Evolutionary conservation across 2,113 vertebrate genomes (phyloP).

Genomic region (Melanocharis versteri): DNA sequence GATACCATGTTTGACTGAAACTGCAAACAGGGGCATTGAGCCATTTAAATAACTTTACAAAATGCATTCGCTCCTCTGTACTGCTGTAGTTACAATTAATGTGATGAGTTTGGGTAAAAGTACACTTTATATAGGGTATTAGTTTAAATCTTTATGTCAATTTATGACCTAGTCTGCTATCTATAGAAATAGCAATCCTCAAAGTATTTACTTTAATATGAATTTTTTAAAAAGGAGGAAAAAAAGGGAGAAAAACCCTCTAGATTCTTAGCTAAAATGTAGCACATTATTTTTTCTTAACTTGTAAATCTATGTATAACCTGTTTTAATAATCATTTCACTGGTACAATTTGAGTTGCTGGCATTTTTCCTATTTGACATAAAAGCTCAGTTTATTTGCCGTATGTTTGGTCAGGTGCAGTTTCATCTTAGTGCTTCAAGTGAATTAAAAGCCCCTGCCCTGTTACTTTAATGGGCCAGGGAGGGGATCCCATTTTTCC

Average conservation of each 20-base stretch:
- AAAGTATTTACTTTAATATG: neutral
- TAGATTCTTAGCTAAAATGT: neutral
- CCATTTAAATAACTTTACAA: neutral
- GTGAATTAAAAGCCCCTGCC: neutral
- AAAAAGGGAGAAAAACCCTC: no score
- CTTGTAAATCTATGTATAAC: neutral
- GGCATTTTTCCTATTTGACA: neutral
- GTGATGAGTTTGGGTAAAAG: neutral
- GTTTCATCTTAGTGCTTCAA: neutral
- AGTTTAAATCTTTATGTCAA: neutral
- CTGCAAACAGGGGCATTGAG: neutral
- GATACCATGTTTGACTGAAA: neutral
- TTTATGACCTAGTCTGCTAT: neutral
- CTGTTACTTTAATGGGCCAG: neutral
- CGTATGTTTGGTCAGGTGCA: neutral
- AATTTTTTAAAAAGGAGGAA: neutral
- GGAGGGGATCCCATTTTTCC: neutral
- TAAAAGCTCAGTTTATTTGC: neutral
- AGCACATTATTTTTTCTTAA: neutral
- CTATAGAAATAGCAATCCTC: neutral
- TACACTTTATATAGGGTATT: neutral
- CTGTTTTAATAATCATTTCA: neutral
- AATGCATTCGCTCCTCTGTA: neutral
- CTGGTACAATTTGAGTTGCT: neutral
- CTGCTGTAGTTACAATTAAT: neutral